A percentile compares a stretch with the other conserved stretches of the same genome.
Evolutionary conservation across 2,888 invertebrate genomes (phyloP).

Genomic region (Hipparchia semele): DNA sequence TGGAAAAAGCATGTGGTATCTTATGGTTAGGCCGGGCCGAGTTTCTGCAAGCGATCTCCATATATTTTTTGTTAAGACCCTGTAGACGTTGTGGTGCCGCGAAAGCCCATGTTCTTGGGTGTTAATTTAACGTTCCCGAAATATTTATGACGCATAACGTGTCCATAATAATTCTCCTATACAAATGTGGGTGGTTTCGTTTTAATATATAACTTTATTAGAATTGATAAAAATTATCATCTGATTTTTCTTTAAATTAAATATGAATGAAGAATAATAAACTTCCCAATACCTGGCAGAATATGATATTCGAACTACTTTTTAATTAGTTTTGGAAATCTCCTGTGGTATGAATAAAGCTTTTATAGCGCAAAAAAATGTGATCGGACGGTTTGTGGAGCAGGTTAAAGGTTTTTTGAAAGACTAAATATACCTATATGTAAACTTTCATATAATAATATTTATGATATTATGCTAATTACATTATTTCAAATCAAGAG

Average conservation of each 20-base stretch:
- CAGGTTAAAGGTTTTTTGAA: no score
- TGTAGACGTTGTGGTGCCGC: slow-evolving; percentile 81
- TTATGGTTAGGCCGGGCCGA: slow-evolving; percentile 57
- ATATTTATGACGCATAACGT: slow-evolving; percentile 83
- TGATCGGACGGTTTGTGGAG: no score
- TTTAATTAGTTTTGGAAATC: background rate
- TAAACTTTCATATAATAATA: no score
- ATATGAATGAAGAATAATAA: background rate
- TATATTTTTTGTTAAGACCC: slow-evolving; percentile 68
- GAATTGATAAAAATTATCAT: slow-evolving; percentile 40
- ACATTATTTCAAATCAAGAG: background rate
- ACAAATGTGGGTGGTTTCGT: slow-evolving; percentile 80
- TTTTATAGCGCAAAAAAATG: no score
- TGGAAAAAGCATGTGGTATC: slow-evolving; percentile 37
- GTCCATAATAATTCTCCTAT: slow-evolving; percentile 76
- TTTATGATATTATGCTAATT: background rate
- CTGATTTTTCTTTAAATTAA: background rate
- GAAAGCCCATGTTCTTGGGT: slow-evolving; percentile 79
- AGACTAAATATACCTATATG: no score
- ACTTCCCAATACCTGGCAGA: background rate
- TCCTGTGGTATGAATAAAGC: no score
- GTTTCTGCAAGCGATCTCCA: slow-evolving; percentile 76
- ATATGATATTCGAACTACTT: background rate
- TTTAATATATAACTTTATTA: slow-evolving; percentile 78
- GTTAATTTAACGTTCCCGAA: slow-evolving; percentile 83